Base-by-base conservation (phyloP, 2,888 invertebrate species). In the Rhingia rostrata region DNA sequence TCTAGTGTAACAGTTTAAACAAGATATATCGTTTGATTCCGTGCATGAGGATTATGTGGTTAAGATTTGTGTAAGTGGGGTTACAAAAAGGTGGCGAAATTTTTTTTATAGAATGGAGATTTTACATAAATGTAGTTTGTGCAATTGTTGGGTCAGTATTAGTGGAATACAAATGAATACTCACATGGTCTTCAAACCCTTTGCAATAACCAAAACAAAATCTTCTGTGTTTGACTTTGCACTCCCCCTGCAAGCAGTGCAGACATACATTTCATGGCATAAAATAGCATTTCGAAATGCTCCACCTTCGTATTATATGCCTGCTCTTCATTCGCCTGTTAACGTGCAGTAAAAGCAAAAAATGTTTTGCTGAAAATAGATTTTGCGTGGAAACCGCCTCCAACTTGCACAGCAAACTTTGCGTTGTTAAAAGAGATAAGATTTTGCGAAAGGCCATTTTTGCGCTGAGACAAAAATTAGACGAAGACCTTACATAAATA, bases 381-480 rank as follows among this genome's bases (percentile, higher is more conserved):
- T 41, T 77, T 69, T 77, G 53, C 77, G 63, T 56, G 53, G 53
- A 69, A 61, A 69, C 64, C 77, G 77, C 77, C 69, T 69, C 47
- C 61, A 54, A 37, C 33, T 35, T 61, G 61, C 69, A 77, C 47
- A 56, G 39, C 56, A 9, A 14, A 39, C 53, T 41, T 39, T 63
- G 69, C 77, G 69, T 47, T 22, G 22, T 22, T 22, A 22, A n/a
- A n/a, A 22, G 69, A 47, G 54, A 54, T 77, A 56, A 60, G 14
- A 37, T 12, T 45, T 33, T 12, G 45, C 67, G 43, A 67, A 77
- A 45, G 60, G 77, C 77, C 77, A 77, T 77, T 77, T 77, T 77
- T 54, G 49, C 74, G 74, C 56, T 22, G 1, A 22, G 22, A 22
- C 22, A 22, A 22, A 22, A 2, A 22, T 22, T 22, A 22, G 22